phyloP scores from a whole-genome alignment of 2,888 invertebrate genomes.

The Protonemura montana region DNA sequence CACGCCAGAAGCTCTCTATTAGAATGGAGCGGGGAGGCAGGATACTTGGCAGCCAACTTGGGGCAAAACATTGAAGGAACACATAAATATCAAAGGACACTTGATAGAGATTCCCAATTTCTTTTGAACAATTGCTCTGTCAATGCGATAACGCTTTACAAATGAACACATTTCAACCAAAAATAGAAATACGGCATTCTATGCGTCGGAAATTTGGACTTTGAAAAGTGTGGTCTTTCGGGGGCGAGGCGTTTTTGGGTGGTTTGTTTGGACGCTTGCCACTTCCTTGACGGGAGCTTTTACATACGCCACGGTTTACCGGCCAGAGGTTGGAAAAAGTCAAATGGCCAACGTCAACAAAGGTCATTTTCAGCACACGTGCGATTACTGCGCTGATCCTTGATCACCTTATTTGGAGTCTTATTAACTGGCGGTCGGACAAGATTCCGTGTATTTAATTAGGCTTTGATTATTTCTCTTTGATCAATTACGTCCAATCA shows the following conservation, averaged over 20 bases:
- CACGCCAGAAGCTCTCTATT: neutral
- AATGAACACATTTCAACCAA: slow-evolving; percentile 34
- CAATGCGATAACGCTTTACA: slow-evolving; percentile 9
- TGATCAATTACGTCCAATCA: slow-evolving; percentile 28
- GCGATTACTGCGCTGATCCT: neutral
- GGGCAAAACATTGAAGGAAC: neutral
- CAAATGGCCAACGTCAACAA: neutral
- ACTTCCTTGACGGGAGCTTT: neutral
- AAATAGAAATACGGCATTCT: slow-evolving; percentile 18
- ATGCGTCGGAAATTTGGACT: neutral
- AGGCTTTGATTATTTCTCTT: slow-evolving; percentile 19
- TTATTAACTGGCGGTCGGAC: neutral
- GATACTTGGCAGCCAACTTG: neutral
- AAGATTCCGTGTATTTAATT: slow-evolving; percentile 36
- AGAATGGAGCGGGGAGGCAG: neutral
- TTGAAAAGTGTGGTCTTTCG: neutral
- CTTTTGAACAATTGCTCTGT: neutral
- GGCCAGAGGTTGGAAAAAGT: neutral
- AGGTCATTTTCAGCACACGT: neutral
- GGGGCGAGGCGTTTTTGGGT: neutral
- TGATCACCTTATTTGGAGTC: neutral
- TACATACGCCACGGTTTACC: too few species aligned
- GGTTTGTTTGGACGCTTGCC: neutral
- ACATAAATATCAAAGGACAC: neutral
- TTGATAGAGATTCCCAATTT: neutral